Evolutionary conservation across 2,113 vertebrate genomes (phyloP).

Genomic region (Ctenomys sociabilis): DNA sequence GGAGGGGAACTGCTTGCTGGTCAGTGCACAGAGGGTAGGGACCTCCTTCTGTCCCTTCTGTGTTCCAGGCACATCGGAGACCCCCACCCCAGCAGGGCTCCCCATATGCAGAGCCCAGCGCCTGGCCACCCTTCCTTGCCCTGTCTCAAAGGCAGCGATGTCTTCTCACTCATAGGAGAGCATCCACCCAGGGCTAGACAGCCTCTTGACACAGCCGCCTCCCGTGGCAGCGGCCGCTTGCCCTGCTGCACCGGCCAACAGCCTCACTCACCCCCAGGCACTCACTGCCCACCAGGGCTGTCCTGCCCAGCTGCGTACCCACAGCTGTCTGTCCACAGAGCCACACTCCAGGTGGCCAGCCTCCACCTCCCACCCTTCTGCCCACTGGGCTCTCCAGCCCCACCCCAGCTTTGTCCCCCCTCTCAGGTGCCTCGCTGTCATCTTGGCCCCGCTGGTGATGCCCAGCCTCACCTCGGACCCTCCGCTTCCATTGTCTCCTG

Average conservation of each 20-base stretch:
- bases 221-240: neutral
- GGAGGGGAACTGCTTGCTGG: accelerated
- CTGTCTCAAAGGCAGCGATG: accelerated
- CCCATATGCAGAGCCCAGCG: neutral
- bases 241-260: accelerated
- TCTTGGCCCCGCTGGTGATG: neutral
- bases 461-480: neutral
- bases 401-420: too few species aligned
- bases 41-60: too few species aligned
- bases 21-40: accelerated
- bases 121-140: neutral
- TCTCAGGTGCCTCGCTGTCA: neutral
- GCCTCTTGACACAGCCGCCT: neutral
- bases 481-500: accelerated
- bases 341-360: accelerated
- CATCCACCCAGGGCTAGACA: accelerated
- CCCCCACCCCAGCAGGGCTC: neutral
- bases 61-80: neutral
- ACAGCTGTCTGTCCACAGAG: neutral
- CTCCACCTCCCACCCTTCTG: accelerated
- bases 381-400: neutral
- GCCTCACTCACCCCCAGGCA: neutral
- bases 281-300: neutral
- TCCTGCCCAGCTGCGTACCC: neutral
- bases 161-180: neutral